Conservation (phyloP, 2,113 vertebrate genomes). For the Rattus rattus region DNA sequence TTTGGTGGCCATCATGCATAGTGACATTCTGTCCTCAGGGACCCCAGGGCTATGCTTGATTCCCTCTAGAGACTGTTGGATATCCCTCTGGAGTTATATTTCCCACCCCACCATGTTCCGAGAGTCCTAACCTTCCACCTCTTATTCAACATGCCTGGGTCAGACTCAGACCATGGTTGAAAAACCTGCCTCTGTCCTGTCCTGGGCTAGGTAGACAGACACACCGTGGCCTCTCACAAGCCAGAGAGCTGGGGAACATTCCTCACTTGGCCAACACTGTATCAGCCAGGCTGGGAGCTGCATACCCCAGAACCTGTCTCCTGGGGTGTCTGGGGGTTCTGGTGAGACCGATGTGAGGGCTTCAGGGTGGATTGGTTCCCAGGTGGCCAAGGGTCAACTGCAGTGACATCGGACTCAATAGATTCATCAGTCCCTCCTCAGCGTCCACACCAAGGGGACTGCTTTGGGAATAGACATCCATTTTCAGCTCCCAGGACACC, state of each 20-base stretch:
- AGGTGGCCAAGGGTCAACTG: neutral
- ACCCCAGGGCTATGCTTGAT: neutral
- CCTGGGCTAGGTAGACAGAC: too few relatives aligned
- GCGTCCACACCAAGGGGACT: neutral
- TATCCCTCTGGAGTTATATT: neutral
- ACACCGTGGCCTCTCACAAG: neutral
- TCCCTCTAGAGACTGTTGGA: neutral
- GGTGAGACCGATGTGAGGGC: neutral
- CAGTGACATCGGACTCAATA: neutral
- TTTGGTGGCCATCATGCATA: too few relatives aligned
- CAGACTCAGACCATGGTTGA: neutral
- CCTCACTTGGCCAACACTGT: neutral
- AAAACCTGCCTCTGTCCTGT: too few relatives aligned
- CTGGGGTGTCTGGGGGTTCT: neutral
- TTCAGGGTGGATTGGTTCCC: fast-evolving
- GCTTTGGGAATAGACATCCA: too few relatives aligned
- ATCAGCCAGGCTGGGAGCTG: neutral
- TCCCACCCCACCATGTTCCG: neutral
- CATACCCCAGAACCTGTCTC: neutral
- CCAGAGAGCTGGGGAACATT: neutral
- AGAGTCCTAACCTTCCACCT: neutral
- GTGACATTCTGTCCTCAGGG: neutral
- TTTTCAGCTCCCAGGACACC: neutral
- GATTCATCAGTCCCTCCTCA: neutral
- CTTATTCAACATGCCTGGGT: neutral